These are phyloP conservation scores for Pangasianodon gigas DNA, from an alignment of 2,113 vertebrate species.

Conservation along the genomic window DNA sequence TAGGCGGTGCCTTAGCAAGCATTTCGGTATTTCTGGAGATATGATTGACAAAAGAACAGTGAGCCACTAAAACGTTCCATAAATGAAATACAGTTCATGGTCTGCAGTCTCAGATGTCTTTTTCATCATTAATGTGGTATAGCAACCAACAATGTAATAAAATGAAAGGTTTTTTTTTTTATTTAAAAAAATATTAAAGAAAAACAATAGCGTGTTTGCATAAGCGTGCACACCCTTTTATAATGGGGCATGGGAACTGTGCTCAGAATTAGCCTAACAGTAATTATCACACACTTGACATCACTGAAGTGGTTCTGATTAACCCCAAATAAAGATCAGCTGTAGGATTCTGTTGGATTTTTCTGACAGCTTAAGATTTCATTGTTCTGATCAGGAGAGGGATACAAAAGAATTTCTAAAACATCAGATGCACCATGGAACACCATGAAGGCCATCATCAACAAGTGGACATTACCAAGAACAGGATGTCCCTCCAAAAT, in stretches of 20 bases:
- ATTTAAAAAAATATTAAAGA: no score
- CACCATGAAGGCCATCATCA: not conserved
- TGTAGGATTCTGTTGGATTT: not conserved
- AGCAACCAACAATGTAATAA: not conserved
- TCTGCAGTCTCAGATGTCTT: not conserved
- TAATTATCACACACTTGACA: not conserved
- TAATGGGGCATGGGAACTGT: not conserved
- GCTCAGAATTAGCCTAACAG: not conserved
- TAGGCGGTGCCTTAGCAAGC: slow-evolving; percentile 21
- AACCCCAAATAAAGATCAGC: not conserved
- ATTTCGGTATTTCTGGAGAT: slow-evolving; percentile 50
- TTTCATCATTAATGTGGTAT: not conserved
- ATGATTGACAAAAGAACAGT: slow-evolving; percentile 49
- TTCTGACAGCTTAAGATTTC: not conserved
- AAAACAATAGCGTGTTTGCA: not conserved
- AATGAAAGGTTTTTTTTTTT: no score
- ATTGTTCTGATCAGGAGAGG: not conserved
- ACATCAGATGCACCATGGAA: not conserved
- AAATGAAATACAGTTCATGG: not conserved
- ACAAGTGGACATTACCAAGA: not conserved
- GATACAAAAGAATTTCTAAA: not conserved
- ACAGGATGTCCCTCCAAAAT: not conserved
- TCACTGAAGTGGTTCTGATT: not conserved
- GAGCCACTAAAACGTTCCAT: not conserved
- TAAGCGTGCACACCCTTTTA: not conserved